Evolutionary conservation across 2,888 invertebrate genomes (phyloP), one percentile per base, ranked within the genome.

Genomic region (Lottia scabra): DNA sequence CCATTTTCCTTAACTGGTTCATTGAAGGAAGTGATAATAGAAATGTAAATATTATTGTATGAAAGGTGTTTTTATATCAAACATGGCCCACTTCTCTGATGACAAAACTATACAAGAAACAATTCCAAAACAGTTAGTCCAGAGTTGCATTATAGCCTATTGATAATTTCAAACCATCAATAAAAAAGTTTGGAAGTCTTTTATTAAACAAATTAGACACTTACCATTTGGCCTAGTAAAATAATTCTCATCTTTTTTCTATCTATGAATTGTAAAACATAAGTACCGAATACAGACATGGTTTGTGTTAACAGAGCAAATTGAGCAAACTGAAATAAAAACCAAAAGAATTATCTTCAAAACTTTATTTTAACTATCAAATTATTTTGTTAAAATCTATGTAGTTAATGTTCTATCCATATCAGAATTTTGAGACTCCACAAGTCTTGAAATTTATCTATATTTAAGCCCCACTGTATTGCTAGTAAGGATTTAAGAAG

Each of bases 251-350:
- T 83, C 48, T 89, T 87, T 15, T 78, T 77, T 23, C 83, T 78
- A 43, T 83, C 84, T 63, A 91, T 86, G 68, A 89, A 89, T 26
- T 89, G 89, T 12, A 91, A 80, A n/a, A 90, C 82, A 80, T 94
- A 94, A 79, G 94, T 92, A 1, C 93, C 90, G 83, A 95, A 93
- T 77, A 96, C 91, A 4, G 94, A 93, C 6, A 93, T 89, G 0
- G 93, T 91, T 88, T 96, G 95, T 0, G 95, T 95, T 4, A 94
- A 91, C 81, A 95, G 92, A 72, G 95, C 93, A 84, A 96, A 95
- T 82, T 95, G 95, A 0, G 95, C 93, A 91, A 96, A 95, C 89
- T 96, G 94, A 93, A 95, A 95, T 80, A 93, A 87, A 0, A 93
- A 56, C 45, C 26, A 65, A 16, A 38, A 10, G 38, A 5, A 6